These are phyloP conservation scores for Sussaba pulchella DNA, from an alignment of 2,888 invertebrate species.

Conservation along the genomic window DNA sequence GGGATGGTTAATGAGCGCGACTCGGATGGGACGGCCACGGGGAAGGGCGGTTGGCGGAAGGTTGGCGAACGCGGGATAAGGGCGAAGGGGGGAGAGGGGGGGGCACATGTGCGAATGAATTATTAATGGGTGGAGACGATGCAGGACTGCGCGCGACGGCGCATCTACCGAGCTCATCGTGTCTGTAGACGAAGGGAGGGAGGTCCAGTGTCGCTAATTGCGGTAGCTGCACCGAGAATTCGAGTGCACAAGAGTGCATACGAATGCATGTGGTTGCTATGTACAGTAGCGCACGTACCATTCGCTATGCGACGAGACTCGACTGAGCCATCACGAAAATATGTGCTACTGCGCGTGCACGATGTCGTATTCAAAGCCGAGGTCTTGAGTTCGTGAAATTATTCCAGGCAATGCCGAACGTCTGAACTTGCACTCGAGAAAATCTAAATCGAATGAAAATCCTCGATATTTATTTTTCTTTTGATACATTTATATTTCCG, in stretches of 20 bases:
- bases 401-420: neutral
- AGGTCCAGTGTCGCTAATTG: slow-evolving; percentile 52
- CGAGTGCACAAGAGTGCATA: slow-evolving; percentile 34
- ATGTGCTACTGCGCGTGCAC: neutral
- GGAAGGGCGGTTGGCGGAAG: too few relatives aligned
- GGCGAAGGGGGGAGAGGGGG: slow-evolving; percentile 8
- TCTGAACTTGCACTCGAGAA: too few relatives aligned
- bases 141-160: neutral
- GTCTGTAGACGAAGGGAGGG: neutral
- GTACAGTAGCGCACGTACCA: neutral
- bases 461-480: too few relatives aligned
- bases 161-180: slow-evolving; percentile 1
- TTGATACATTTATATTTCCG: too few relatives aligned
- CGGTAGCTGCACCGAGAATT: slow-evolving; percentile 41
- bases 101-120: slow-evolving; percentile 48
- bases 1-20: slow-evolving; percentile 56
- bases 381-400: neutral
- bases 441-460: neutral
- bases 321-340: slow-evolving; percentile 20
- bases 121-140: slow-evolving; percentile 43
- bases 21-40: slow-evolving; percentile 25
- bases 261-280: slow-evolving; percentile 21
- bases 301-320: neutral
- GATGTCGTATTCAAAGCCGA: neutral
- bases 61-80: too few relatives aligned